phyloP scores from a whole-genome alignment of 2,888 invertebrate genomes.

The Autographa gamma region DNA sequence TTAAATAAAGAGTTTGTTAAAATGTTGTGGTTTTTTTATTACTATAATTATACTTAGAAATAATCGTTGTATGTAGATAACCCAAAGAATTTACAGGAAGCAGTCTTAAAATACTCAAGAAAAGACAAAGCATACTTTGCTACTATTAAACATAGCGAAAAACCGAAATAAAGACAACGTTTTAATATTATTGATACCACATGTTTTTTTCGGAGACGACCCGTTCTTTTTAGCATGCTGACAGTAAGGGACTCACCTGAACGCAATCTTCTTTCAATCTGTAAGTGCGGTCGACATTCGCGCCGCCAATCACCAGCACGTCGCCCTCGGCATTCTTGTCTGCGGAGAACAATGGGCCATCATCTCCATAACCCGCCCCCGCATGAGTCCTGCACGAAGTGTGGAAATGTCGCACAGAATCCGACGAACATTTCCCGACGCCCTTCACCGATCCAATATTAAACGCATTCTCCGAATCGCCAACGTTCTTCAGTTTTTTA shows the following conservation, averaged over 20 bases:
- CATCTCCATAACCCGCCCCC: slow-evolving; percentile 23
- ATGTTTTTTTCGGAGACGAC: too few relatives aligned
- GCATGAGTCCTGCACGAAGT: slow-evolving; percentile 65
- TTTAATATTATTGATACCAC: not conserved
- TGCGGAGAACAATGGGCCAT: slow-evolving; percentile 55
- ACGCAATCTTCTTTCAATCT: slow-evolving; percentile 90
- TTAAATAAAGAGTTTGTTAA: slow-evolving; percentile 89
- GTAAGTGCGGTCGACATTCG: slow-evolving; percentile 92
- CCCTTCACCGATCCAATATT: slow-evolving; percentile 70
- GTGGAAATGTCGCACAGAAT: slow-evolving; percentile 72
- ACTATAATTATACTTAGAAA: not conserved
- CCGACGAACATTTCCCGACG: slow-evolving; percentile 53
- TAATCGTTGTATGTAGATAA: not conserved
- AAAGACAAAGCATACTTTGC: not conserved
- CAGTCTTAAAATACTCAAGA: not conserved
- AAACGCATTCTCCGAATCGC: slow-evolving; percentile 66
- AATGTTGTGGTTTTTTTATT: slow-evolving; percentile 71
- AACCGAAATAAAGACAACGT: not conserved
- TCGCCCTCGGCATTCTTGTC: slow-evolving; percentile 63
- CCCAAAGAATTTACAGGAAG: not conserved
- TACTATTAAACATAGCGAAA: not conserved
- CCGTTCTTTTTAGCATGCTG: slow-evolving; percentile 22
- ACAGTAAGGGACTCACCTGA: slow-evolving; percentile 88
- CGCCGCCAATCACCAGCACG: slow-evolving; percentile 93
- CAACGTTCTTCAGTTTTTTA: slow-evolving; percentile 78